phyloP scores from a whole-genome alignment of 1,140 invertebrate genomes.

The Zaprionus lachaisei region DNA sequence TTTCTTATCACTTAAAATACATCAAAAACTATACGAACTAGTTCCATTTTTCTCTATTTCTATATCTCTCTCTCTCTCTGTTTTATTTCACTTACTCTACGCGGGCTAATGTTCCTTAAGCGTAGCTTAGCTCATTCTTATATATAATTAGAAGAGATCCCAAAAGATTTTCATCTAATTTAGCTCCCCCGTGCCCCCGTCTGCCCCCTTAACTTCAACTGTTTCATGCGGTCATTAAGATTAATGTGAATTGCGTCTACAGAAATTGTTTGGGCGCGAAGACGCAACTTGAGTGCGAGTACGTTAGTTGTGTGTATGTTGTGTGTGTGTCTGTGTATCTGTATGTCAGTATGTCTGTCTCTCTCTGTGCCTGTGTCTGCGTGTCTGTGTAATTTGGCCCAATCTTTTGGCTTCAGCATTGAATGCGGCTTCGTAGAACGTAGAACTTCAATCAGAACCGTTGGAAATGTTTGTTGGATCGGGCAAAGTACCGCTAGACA shows the following conservation, averaged over 20 bases:
- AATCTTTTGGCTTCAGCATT: slow-evolving; percentile 26
- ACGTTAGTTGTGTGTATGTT: too few relatives aligned
- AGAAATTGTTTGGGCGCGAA: slow-evolving; percentile 4
- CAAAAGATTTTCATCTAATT: slow-evolving; percentile 2
- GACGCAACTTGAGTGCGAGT: not conserved
- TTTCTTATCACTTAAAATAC: too few relatives aligned
- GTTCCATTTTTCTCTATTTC: not conserved
- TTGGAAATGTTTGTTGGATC: slow-evolving; percentile 32
- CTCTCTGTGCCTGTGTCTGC: too few relatives aligned
- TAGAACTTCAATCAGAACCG: slow-evolving; percentile 50
- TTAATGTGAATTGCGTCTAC: slow-evolving; percentile 12
- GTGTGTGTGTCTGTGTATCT: too few relatives aligned
- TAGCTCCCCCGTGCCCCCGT: not conserved
- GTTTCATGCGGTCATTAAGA: slow-evolving; percentile 1
- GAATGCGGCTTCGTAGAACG: not conserved
- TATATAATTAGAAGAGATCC: not conserved
- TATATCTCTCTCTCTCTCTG: not conserved
- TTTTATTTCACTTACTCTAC: not conserved
- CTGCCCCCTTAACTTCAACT: not conserved
- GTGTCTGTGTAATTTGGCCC: slow-evolving; percentile 64
- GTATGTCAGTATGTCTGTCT: too few relatives aligned
- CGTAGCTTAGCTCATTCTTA: not conserved
- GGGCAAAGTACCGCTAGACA: slow-evolving; percentile 74
- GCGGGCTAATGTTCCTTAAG: not conserved
- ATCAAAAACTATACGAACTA: not conserved